These are phyloP conservation scores for Belonocnema kinseyi DNA, from an alignment of 1,140 invertebrate species.

Conservation along the genomic window DNA sequence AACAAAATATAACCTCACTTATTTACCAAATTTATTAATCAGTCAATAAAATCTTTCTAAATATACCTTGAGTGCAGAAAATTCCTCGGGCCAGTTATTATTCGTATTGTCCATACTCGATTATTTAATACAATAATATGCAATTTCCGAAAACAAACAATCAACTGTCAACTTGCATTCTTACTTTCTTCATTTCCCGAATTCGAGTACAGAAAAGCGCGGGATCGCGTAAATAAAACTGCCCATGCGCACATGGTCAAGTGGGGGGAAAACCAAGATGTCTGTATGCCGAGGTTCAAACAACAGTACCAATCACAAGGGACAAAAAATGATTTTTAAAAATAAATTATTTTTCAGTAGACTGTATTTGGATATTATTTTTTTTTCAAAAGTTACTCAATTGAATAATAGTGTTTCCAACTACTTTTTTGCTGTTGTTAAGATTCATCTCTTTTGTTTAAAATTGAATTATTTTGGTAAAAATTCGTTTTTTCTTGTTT, in stretches of 20 bases:
- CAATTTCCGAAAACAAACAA: constrained; percentile 7
- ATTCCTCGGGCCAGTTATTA: constrained; percentile 54
- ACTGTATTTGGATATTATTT: no score
- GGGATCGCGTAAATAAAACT: not conserved
- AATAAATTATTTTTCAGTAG: no score
- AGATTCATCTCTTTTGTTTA: no score
- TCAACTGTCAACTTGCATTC: not conserved
- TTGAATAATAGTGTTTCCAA: no score
- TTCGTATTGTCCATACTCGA: constrained; percentile 40
- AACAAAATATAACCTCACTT: not conserved
- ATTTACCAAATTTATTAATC: not conserved
- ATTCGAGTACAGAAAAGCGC: not conserved
- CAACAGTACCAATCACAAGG: no score
- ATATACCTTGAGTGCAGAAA: constrained; percentile 52
- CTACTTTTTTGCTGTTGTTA: no score
- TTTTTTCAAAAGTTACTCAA: no score
- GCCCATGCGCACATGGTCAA: not conserved
- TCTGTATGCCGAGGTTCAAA: no score
- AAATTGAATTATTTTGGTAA: no score
- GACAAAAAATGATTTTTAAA: no score
- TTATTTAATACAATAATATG: not conserved
- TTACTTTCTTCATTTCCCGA: not conserved
- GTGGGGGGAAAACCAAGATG: no score
- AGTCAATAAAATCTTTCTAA: not conserved
- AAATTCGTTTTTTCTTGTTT: no score